phyloP scores from a whole-genome alignment of 2,888 invertebrate species.

The Chorisops tibialis region DNA sequence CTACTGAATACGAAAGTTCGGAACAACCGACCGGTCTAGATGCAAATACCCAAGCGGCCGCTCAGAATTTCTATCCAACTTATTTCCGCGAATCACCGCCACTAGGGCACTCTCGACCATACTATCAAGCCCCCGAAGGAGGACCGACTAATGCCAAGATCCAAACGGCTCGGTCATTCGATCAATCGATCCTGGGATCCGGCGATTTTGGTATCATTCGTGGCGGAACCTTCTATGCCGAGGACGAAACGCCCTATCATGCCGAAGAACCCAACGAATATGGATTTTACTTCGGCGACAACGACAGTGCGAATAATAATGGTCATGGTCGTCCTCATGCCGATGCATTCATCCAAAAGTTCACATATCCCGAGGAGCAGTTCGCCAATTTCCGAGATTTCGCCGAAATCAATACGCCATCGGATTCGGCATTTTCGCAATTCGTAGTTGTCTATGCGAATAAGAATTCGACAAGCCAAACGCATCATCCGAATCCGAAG shows the following conservation, averaged over 20 bases:
- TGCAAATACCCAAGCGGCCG: slow-evolving; percentile 53
- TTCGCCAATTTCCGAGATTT: slow-evolving; percentile 88
- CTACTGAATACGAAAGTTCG: slow-evolving; percentile 31
- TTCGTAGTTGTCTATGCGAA: slow-evolving; percentile 81
- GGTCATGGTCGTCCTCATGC: slow-evolving; percentile 70
- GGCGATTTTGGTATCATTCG: slow-evolving; percentile 84
- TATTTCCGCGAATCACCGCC: slow-evolving; percentile 64
- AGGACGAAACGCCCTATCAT: slow-evolving; percentile 63
- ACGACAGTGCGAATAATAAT: slow-evolving; percentile 58
- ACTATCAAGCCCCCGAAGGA: slow-evolving; percentile 58
- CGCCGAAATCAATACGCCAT: slow-evolving; percentile 82
- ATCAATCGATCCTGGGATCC: slow-evolving; percentile 69
- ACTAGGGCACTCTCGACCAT: slow-evolving; percentile 61
- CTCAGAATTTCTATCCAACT: slow-evolving; percentile 74
- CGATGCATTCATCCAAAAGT: slow-evolving; percentile 61
- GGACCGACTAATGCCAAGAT: slow-evolving; percentile 57
- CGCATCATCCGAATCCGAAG: slow-evolving; percentile 57
- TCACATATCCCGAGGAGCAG: slow-evolving; percentile 75
- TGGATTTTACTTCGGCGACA: slow-evolving; percentile 54
- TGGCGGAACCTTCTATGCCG: slow-evolving; percentile 81
- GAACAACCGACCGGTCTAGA: slow-evolving; percentile 34
- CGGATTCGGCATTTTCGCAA: slow-evolving; percentile 77
- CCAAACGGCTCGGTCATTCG: slow-evolving; percentile 53
- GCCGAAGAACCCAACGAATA: slow-evolving; percentile 55
- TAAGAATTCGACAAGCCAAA: slow-evolving; percentile 64